Evolutionary conservation across 2,113 vertebrate genomes (phyloP), one percentile per base, ranked within the genome.

Genomic region (Eira barbara): DNA sequence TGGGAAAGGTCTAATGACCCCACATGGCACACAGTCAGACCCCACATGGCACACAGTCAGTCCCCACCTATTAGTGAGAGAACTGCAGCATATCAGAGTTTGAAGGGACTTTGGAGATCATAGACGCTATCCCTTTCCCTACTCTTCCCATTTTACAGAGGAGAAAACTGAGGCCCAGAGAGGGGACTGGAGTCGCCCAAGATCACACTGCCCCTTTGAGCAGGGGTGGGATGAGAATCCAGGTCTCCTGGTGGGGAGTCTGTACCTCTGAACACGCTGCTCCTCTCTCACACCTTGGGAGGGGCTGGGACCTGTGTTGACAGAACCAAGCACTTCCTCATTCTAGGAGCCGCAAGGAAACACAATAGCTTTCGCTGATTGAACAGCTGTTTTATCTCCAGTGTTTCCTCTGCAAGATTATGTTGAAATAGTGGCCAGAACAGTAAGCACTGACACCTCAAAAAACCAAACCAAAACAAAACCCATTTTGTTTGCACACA

Each of bases 251-350:
- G 4, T 13, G 25, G 6, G 12, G 52, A 45, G 52, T 69, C 27
- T 79, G 18, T 79, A 59, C 1, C 65, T 67, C 23, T 91, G 23
- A n/a, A 65, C 34, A n/a, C 5, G n/a, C 78, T n/a, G 6, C 55
- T 96, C 52, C 84, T 63, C 36, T 79, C 73, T 71, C 31, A 29
- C 6, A 47, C 39, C 61, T 49, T 10, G 10, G 81, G 42, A 82
- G 92, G 29, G 39, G 52, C 23, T 52, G 74, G 63, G 21, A 61
- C 27, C 36, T 36, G 2, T 63, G 74, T 31, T 29, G 73, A 73
- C 79, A 42, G 89, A 93, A 34, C 9, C 31, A 34, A 61, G 34
- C 17, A 47, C 82, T 87, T 97, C 96, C 90, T 97, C 87, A 63
- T 93, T 49, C 61, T n/a, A 42, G 36, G 39, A 85, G 29, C 27